A percentile compares a stretch with the other conserved stretches of the same genome.
phyloP scores from a whole-genome alignment of 2,888 invertebrate genomes.

The Aromia moschata region DNA sequence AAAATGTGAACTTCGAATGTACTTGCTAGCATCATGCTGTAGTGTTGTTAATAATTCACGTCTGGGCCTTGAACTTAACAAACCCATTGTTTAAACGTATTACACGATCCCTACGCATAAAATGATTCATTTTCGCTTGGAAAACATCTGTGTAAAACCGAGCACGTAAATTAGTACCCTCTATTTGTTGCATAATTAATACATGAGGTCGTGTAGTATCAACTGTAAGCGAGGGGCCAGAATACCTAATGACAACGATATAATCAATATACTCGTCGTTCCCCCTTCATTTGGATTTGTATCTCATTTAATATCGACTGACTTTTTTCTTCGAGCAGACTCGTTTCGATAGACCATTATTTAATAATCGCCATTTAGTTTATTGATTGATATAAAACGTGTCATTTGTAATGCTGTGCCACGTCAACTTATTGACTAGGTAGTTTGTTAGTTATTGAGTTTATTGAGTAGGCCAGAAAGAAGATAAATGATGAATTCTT shows the following conservation, averaged over 20 bases:
- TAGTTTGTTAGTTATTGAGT: too few species aligned
- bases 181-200: not conserved
- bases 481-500: too few species aligned
- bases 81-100: not conserved
- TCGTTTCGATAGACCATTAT: not conserved
- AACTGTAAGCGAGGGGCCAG: not conserved
- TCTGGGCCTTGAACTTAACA: not conserved
- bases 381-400: not conserved
- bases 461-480: too few species aligned
- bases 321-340: not conserved
- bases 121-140: not conserved
- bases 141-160: not conserved
- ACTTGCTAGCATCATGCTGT: too few species aligned
- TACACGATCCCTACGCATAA: not conserved
- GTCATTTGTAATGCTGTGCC: too few species aligned
- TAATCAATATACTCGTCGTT: not conserved
- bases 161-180: not conserved
- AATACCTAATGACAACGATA: not conserved
- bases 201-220: not conserved
- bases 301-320: not conserved
- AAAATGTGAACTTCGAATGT: too few species aligned
- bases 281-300: not conserved
- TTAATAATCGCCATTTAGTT: not conserved
- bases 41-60: not conserved
- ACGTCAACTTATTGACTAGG: too few species aligned